These are phyloP conservation scores for Leptopilina drosophilae DNA, from an alignment of 2,888 invertebrate species.

Conservation along the genomic window DNA sequence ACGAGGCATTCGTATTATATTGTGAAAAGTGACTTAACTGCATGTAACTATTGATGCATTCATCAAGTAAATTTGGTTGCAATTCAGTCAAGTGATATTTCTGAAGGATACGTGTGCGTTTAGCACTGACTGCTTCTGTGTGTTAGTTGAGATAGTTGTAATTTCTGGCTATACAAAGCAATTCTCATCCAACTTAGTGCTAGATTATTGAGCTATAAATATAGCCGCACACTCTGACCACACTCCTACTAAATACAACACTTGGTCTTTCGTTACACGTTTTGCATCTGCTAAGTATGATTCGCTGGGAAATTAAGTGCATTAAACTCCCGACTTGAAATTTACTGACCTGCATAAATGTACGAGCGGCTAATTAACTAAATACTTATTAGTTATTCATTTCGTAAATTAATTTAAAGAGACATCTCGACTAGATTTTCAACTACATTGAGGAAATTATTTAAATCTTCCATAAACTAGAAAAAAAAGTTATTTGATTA, in stretches of 20 bases:
- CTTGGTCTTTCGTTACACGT: not conserved
- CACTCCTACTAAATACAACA: conserved; percentile 16
- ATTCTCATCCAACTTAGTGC: conserved; percentile 22
- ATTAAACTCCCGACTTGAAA: not conserved
- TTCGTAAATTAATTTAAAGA: too few relatives aligned
- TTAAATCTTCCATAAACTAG: too few relatives aligned
- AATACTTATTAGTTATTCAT: too few relatives aligned
- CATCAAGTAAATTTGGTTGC: conserved; percentile 4
- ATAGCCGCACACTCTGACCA: conserved; percentile 13
- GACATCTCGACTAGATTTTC: too few relatives aligned
- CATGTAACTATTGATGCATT: conserved; percentile 20
- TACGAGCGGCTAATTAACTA: too few relatives aligned
- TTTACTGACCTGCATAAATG: too few relatives aligned
- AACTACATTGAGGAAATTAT: too few relatives aligned
- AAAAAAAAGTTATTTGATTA: too few relatives aligned
- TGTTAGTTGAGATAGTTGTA: conserved; percentile 5
- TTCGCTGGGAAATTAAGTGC: too few relatives aligned
- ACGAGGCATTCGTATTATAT: not conserved
- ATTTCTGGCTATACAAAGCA: not conserved
- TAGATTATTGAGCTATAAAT: conserved; percentile 19
- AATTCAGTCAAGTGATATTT: conserved; percentile 28
- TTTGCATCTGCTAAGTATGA: not conserved
- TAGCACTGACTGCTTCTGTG: not conserved
- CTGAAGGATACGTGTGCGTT: conserved; percentile 4
- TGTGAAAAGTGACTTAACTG: not conserved